Evolutionary conservation across 2,888 invertebrate genomes (phyloP).

Genomic region (Hyposoter dolosus): DNA sequence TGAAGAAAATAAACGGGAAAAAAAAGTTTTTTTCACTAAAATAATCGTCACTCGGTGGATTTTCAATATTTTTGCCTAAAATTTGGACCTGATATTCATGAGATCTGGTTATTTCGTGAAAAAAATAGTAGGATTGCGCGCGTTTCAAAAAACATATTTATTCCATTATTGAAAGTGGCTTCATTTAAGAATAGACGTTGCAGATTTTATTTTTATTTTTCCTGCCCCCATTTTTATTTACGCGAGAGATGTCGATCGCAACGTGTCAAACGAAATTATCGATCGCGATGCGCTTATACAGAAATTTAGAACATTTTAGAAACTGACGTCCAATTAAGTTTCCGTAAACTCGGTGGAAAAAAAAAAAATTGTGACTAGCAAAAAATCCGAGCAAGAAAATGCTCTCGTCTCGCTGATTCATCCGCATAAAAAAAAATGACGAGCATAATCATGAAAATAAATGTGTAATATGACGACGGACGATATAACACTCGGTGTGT

Average conservation of each 20-base stretch:
- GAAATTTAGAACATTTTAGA: conserved; percentile 46
- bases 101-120: too few relatives aligned
- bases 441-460: not conserved
- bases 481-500: not conserved
- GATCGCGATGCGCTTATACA: not conserved
- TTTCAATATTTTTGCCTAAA: too few relatives aligned
- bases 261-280: not conserved
- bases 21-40: too few relatives aligned
- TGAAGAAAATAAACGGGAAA: too few relatives aligned
- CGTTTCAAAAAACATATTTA: too few relatives aligned
- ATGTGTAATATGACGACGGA: conserved; percentile 31
- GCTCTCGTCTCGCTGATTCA: conserved; percentile 47
- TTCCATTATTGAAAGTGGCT: too few relatives aligned
- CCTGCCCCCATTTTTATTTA: not conserved
- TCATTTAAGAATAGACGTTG: too few relatives aligned
- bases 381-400: conserved; percentile 26
- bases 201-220: too few relatives aligned
- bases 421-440: conserved; percentile 20
- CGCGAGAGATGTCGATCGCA: not conserved
- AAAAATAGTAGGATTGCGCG: too few relatives aligned
- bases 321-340: conserved; percentile 48
- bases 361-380: not conserved
- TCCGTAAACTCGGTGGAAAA: not conserved
- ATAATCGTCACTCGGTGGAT: too few relatives aligned
- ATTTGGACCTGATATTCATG: too few relatives aligned